A percentile compares a stretch with the other conserved stretches of the same genome.
Evolutionary conservation across 2,888 invertebrate genomes (phyloP).

Genomic region (Anthrax anthrax): DNA sequence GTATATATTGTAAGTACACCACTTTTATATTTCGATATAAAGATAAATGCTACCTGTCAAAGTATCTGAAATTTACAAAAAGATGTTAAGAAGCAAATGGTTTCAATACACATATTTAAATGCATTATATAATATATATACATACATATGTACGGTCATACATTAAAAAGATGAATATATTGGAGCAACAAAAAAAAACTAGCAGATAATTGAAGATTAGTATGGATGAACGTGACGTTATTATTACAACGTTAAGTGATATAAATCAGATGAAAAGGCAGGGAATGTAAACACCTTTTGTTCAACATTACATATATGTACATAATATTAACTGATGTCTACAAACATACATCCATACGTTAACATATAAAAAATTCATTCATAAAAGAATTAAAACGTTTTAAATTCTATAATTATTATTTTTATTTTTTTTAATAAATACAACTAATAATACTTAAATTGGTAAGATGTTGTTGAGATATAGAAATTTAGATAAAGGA

Average conservation of each 20-base stretch:
- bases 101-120: neutral
- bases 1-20: too few species aligned
- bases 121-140: neutral
- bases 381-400: too few species aligned
- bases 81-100: neutral
- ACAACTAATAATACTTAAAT: too few species aligned
- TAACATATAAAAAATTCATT: too few species aligned
- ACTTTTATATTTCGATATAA: neutral
- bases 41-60: constrained; percentile 8
- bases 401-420: too few species aligned
- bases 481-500: too few species aligned
- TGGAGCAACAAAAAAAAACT: neutral
- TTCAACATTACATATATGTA: too few species aligned
- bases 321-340: too few species aligned
- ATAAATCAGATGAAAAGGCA: constrained; percentile 3
- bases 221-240: constrained; percentile 6
- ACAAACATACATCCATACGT: too few species aligned
- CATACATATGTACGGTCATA: too few species aligned
- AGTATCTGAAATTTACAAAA: neutral
- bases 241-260: constrained; percentile 6
- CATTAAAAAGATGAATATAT: neutral
- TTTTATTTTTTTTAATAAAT: too few species aligned
- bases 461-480: too few species aligned
- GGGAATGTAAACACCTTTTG: constrained; percentile 7
- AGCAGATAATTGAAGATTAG: constrained; percentile 5